A percentile compares a stretch with the other conserved stretches of the same genome.
phyloP scores from a whole-genome alignment of 2,888 invertebrate species.

The Pseudococcus viburni region DNA sequence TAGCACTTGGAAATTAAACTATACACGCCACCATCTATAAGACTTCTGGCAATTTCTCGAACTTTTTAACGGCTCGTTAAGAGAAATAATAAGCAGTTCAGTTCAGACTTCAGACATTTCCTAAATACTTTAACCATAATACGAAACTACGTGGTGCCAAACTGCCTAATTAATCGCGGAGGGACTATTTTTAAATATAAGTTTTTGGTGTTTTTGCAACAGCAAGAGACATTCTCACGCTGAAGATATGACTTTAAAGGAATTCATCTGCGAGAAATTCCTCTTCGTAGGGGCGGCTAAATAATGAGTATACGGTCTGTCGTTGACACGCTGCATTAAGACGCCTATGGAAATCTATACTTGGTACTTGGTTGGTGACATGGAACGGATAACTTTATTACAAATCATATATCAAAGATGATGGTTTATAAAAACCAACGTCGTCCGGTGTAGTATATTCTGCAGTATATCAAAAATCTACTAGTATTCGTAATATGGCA shows the following conservation, averaged over 20 bases:
- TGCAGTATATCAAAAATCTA: not conserved
- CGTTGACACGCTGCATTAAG: slow-evolving; percentile 35
- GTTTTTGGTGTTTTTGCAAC: not conserved
- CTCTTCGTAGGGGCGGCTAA: not conserved
- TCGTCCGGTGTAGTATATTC: slow-evolving; percentile 14
- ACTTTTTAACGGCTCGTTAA: not conserved
- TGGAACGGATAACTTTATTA: slow-evolving; percentile 31
- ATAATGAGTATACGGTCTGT: slow-evolving; percentile 50
- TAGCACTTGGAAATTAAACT: not conserved
- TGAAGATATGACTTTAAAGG: not conserved
- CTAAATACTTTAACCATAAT: not conserved
- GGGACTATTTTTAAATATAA: not conserved
- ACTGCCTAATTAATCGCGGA: not conserved
- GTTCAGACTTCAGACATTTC: not conserved
- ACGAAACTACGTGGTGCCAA: not conserved
- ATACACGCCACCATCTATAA: not conserved
- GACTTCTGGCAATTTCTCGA: not conserved
- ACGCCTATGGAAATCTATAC: slow-evolving; percentile 47
- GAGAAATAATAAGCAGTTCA: not conserved
- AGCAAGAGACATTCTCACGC: not conserved
- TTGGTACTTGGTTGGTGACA: slow-evolving; percentile 50
- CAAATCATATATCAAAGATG: slow-evolving; percentile 59
- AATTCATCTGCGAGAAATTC: not conserved
- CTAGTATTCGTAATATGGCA: not conserved
- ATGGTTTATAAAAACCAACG: slow-evolving; percentile 16